A percentile compares a stretch with the other conserved stretches of the same genome.
These are phyloP conservation scores for Parasteatoda lunata DNA, from an alignment of 2,888 invertebrate genomes.

Conservation along the genomic window DNA sequence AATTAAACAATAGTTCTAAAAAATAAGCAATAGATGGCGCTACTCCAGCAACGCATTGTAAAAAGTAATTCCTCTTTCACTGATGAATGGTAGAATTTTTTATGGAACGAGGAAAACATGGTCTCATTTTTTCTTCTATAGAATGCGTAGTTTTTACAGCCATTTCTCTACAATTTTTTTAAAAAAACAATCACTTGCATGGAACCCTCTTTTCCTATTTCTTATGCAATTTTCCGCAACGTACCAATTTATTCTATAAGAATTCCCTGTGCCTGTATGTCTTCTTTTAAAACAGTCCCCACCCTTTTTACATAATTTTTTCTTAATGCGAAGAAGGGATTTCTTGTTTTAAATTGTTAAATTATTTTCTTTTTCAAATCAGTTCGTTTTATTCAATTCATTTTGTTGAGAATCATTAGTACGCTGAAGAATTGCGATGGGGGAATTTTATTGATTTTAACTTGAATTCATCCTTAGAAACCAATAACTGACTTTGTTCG, in stretches of 20 bases:
- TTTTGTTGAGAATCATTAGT: neutral
- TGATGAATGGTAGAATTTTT: conserved; percentile 27
- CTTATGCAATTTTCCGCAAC: neutral
- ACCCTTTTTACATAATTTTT: conserved; percentile 3
- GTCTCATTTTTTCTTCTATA: neutral
- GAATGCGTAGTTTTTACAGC: too few relatives aligned
- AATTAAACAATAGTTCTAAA: neutral
- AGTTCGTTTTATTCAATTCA: neutral
- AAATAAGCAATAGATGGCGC: neutral
- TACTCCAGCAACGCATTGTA: neutral
- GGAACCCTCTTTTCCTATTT: neutral
- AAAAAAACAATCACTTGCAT: neutral
- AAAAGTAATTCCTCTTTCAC: neutral
- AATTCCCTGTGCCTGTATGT: neutral
- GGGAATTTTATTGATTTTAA: neutral
- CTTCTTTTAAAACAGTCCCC: neutral
- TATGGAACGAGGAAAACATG: conserved; percentile 1
- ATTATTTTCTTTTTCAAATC: neutral
- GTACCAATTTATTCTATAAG: neutral
- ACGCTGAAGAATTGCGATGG: neutral
- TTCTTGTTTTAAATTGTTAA: neutral
- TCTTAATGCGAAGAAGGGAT: neutral
- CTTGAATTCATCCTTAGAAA: neutral
- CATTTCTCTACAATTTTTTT: neutral
- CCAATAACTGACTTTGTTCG: neutral